phyloP scores from a whole-genome alignment of 35 echinoderm and acorn worm genomes.

The Heliocidaris erythrogramma region DNA sequence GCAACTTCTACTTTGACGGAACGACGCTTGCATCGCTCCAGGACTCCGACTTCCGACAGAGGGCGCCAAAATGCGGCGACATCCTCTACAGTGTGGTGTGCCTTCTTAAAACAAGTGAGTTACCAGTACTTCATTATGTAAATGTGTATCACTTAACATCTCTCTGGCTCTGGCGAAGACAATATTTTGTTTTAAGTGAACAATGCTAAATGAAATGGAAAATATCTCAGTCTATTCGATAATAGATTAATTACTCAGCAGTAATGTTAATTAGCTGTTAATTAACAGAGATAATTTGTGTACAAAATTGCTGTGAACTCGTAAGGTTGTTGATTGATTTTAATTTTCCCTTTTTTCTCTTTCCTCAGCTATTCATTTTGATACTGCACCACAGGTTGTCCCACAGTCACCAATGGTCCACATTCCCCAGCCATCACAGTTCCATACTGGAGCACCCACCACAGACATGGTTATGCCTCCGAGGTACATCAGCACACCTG shows the following conservation, averaged over 20 bases:
- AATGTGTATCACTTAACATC: too few species aligned
- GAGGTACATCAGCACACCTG: not conserved
- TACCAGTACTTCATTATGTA: too few species aligned
- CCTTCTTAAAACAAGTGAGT: slow-evolving; percentile 67
- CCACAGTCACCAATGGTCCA: not conserved
- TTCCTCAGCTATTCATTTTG: not conserved
- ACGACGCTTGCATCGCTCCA: slow-evolving; percentile 65
- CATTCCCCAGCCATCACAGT: not conserved
- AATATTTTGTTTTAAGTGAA: too few species aligned
- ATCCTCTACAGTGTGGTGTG: slow-evolving; percentile 65
- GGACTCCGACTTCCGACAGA: slow-evolving; percentile 66
- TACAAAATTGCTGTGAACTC: too few species aligned
- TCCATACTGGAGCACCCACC: not conserved
- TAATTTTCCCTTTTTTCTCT: not conserved
- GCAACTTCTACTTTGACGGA: slow-evolving; percentile 73
- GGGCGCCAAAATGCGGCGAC: slow-evolving; percentile 74
- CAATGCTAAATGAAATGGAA: not conserved
- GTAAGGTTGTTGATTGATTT: too few species aligned
- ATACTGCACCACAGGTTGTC: not conserved
- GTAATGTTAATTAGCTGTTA: too few species aligned
- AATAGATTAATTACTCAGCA: not conserved
- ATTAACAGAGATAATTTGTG: not conserved
- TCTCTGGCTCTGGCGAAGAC: too few species aligned
- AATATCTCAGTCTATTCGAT: not conserved
- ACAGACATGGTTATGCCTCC: not conserved